A percentile compares a stretch with the other conserved stretches of the same genome.
Evolutionary conservation across 2,888 invertebrate genomes (phyloP).

Genomic region (Drosophila mimica): DNA sequence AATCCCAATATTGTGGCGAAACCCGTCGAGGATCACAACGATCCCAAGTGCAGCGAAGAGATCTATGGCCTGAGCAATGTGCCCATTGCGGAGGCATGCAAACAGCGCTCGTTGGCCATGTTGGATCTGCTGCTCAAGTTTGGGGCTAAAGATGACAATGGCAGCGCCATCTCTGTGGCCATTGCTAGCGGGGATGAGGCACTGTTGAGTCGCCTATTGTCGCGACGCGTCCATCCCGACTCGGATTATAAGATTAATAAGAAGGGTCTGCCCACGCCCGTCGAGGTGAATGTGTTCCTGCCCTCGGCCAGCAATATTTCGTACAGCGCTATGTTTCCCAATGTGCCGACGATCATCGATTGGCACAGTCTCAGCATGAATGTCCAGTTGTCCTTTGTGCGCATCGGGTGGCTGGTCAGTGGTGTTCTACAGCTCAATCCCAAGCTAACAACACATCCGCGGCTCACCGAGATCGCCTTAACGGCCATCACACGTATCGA

Average conservation of each 20-base stretch:
- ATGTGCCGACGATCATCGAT: constrained; percentile 94
- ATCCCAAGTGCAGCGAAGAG: constrained; percentile 85
- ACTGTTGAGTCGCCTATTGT: constrained; percentile 92
- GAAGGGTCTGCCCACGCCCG: constrained; percentile 88
- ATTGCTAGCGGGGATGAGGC: constrained; percentile 90
- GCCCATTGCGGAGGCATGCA: constrained; percentile 84
- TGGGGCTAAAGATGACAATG: constrained; percentile 95
- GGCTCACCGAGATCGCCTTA: constrained; percentile 89
- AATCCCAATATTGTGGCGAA: constrained; percentile 90
- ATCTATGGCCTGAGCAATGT: constrained; percentile 85
- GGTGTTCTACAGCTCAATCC: constrained; percentile 95
- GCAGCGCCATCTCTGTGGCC: constrained; percentile 92
- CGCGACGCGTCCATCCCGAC: constrained; percentile 95
- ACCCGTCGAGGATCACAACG: constrained; percentile 84
- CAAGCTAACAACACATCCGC: constrained; percentile 90
- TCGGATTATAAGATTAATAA: constrained; percentile 97
- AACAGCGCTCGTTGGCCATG: constrained; percentile 84
- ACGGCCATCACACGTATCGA: constrained; percentile 97
- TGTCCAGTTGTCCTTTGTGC: constrained; percentile 89
- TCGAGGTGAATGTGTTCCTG: constrained; percentile 84
- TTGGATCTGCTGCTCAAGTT: constrained; percentile 84
- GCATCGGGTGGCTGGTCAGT: constrained; percentile 92
- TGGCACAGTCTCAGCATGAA: constrained; percentile 92
- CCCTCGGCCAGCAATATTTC: constrained; percentile 89
- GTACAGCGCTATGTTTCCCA: constrained; percentile 92